phyloP scores from a whole-genome alignment of 2,888 invertebrate genomes.

The Lagria hirta region DNA sequence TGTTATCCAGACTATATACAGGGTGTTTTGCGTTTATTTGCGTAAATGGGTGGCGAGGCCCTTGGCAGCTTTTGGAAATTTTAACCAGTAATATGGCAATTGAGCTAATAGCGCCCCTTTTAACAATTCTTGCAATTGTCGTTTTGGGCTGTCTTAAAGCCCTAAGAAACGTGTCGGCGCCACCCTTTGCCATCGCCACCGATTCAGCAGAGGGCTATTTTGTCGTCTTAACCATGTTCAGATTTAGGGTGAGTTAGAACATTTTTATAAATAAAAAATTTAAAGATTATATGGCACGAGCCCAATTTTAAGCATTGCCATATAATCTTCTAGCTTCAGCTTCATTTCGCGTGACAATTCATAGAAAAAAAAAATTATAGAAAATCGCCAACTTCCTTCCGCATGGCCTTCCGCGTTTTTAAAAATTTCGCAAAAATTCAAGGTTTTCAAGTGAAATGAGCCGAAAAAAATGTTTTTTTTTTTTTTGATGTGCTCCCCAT shows the following conservation, averaged over 20 bases:
- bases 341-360: no score
- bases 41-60: slow-evolving; percentile 86
- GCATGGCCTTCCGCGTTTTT: no score
- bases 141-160: slow-evolving; percentile 70
- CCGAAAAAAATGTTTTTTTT: no score
- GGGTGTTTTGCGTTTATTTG: slow-evolving; percentile 75
- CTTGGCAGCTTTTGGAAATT: slow-evolving; percentile 76
- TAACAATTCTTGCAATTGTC: slow-evolving; percentile 66
- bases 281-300: no score
- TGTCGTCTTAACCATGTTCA: slow-evolving; percentile 82
- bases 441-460: no score
- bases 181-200: slow-evolving; percentile 76
- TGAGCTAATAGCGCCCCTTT: slow-evolving; percentile 63
- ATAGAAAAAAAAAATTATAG: no score
- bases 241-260: slow-evolving; percentile 75
- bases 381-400: no score
- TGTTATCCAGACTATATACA: slow-evolving; percentile 73
- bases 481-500: no score
- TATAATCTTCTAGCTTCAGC: no score
- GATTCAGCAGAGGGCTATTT: slow-evolving; percentile 80
- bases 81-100: slow-evolving; percentile 63
- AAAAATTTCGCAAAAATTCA: no score
- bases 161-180: slow-evolving; percentile 77
- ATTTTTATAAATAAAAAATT: background rate
- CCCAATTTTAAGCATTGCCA: no score